These are phyloP conservation scores for Podarcis cretensis DNA, from an alignment of 2,113 vertebrate species.

Conservation along the genomic window DNA sequence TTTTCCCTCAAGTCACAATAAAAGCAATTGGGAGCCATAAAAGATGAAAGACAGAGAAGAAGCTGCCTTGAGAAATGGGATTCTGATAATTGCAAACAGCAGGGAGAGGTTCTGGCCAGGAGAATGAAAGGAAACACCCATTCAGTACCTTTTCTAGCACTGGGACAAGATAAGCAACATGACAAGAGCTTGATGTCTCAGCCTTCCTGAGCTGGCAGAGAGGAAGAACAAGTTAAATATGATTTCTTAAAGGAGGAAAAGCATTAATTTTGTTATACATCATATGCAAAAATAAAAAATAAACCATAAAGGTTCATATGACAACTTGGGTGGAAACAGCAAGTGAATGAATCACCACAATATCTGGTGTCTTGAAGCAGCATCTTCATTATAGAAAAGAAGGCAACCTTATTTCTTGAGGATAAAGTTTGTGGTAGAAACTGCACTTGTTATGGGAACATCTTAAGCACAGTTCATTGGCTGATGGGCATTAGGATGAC, in stretches of 20 bases:
- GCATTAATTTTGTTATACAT: not conserved
- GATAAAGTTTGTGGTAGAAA: not conserved
- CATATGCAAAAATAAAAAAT: not conserved
- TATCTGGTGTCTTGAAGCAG: not conserved
- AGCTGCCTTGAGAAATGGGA: conserved; percentile 3
- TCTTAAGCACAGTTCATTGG: not conserved
- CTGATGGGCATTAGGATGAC: too few species aligned
- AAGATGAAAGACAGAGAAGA: conserved; percentile 4
- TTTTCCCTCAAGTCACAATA: conserved; percentile 7
- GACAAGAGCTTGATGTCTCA: not conserved
- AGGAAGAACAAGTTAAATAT: not conserved
- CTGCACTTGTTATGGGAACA: not conserved
- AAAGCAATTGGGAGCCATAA: not conserved
- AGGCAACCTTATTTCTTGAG: not conserved
- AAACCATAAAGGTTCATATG: not conserved
- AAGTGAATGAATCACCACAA: not conserved
- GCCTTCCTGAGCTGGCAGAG: not conserved
- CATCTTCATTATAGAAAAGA: not conserved
- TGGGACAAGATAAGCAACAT: not conserved
- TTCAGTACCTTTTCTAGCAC: not conserved
- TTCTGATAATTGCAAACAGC: conserved; percentile 38
- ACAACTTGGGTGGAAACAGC: not conserved
- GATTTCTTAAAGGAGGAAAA: not conserved
- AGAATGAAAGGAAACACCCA: conserved; percentile 6
- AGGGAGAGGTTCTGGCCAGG: not conserved